Evolutionary conservation across 2,797 vertebrate species (phyloP), one percentile per base, ranked within the genome.

Genomic region (Halcyon chelicuti): DNA sequence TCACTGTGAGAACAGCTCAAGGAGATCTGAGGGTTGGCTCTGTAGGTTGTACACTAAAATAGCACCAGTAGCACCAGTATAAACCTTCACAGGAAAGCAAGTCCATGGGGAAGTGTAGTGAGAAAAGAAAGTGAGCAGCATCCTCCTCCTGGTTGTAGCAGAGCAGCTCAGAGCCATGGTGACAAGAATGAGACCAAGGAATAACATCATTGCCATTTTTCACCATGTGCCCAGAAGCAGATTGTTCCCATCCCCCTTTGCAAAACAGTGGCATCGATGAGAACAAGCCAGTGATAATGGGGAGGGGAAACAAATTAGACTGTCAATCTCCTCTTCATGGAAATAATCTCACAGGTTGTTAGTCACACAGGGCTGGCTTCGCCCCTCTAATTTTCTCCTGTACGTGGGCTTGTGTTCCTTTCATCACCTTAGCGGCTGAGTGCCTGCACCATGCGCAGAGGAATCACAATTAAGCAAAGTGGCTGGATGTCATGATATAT

Each of bases 381-480:
- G 0, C 80, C 91, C 73, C 79, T 94, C 83, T 88, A 37, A 94
- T 94, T 93, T 95, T 90, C 91, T 94, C 58, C 57, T 78, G 35
- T 71, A 94, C 3, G 6, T 82, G 66, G 76, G 86, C 40, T 88
- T 91, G 0, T 90, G 87, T 90, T 93, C 76, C 33, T 87, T 76
- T 91, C 91, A 76, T 91, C 84, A 87, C 86, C 90, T 96, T 3
- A 91, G 91, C 1, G 0, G 92, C 86, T 87, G 66, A 93, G 55
- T 33, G 74, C 73, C 90, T 61, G 77, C 74, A 91, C 73, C 70
- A 47, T 20, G 62, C 55, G 66, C 82, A 82, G 42, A 88, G 60
- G 70, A 94, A 94, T 79, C 94, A 63, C 94, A 94, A 79, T 95
- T 94, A 93, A 75, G 90, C 79, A 70, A 90, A 65, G 90, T 86